Evolutionary conservation across 2,797 vertebrate genomes (phyloP), one percentile per base, ranked within the genome.

Genomic region (Mus minutoides): DNA sequence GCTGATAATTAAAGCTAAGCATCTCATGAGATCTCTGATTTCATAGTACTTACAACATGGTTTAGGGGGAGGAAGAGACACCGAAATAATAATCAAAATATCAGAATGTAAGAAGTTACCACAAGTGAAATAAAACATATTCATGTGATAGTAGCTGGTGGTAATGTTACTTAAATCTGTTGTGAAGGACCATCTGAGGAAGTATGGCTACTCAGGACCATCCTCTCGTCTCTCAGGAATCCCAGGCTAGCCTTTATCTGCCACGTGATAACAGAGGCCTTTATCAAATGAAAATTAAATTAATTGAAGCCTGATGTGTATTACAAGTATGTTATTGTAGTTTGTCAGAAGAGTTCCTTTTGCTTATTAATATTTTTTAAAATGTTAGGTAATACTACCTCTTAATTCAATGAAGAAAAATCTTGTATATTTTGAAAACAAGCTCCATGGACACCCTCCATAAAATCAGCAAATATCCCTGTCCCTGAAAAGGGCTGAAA

Each of bases 201-300:
- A 19, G 0, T 2, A 2, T 14, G 11, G 26, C 43, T 34, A 29
- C 4, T 40, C 31, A 3, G 31, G 3, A n/a, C 14, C 6, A 2
- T 7, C 12, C 21, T 69, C 17, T 75, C 14, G 3, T 8, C 21
- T 62, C 17, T 75, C n/a, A 12, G 31, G 34, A 17, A 29, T 6
- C 4, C 54, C 22, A 2, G n/a, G 10, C 62, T 87, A 0, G 0
- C 49, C 71, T 31, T 16, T 9, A 16, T 34, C 31, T 21, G 19
- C 54, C 60, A 40, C 37, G 78, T 64, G 10, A 11, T 49, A 40
- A 46, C 4, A 77, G 54, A 46, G 13, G 2, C 17, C 89, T 86
- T 49, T 34, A 49, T 6, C 12, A 56, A 58, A 40, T n/a, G 4
- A 24, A 77, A 29, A 49, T 82, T 80, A 82, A 58, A 60, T 87